Base-by-base conservation (phyloP, 2,888 invertebrate species). In the Lamproptera curius region DNA sequence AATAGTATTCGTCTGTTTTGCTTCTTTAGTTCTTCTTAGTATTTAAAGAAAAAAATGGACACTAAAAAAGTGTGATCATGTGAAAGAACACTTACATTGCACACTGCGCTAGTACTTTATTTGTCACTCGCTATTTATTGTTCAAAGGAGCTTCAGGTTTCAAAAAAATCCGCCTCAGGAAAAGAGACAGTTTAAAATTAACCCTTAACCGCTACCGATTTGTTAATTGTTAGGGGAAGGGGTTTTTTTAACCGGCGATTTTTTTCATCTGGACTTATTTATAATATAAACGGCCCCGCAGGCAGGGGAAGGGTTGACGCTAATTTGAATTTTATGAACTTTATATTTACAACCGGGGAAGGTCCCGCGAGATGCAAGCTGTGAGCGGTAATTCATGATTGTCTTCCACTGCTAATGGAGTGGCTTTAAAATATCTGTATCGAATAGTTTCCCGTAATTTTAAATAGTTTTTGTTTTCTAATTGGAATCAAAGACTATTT, bases 301-400 rank as follows among this genome's bases (percentile, higher is more conserved):
- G n/a, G n/a, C n/a, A 82, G 80, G 71, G 63, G 61, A 63, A 67
- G 83, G 84, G 78, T 74, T 73, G 71, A 67, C 65, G 78, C 76
- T 81, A 80, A 86, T 86, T 85, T 80, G 76, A 81, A 83, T 82
- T 86, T 86, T 85, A 84, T 74, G 78, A 70, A 75, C 69, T 80
- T 76, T 80, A 78, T 84, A 83, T 86, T 83, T 75, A 69, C 63
- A 59, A 57, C 62, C 58, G 75, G 66, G 54, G 38, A 8, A 10
- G 61, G 56, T 74, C 81, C 65, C 75, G 16, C 20, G 69, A 52
- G 81, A 69, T 59, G 50, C 10, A 50, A 38, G 62, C 62, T 53
- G 53, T 55, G 54, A 58, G 61, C 54, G 50, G 51, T 63, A 57
- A 67, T 65, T 67, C 63, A 51, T 41, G 55, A 46, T 50, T 58